Evolutionary conservation across 1,140 invertebrate genomes (phyloP).

Genomic region (Heliothis virescens): DNA sequence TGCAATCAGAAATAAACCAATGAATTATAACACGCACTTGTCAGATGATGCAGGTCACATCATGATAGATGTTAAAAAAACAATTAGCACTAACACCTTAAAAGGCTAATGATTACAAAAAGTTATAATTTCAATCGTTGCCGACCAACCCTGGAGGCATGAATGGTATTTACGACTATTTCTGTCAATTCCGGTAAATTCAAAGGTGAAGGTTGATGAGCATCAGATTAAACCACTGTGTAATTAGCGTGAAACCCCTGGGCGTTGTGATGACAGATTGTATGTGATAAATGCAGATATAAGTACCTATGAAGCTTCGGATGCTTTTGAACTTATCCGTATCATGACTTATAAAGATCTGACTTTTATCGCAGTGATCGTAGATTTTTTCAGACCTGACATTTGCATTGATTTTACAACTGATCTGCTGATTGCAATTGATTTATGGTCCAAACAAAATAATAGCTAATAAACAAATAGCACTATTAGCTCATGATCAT

Average conservation of each 20-base stretch:
- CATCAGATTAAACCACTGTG: background rate
- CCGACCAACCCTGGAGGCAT: constrained; percentile 6
- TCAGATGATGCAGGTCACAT: background rate
- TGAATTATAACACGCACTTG: too few species aligned
- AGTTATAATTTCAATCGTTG: constrained; percentile 1
- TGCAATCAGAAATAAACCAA: too few species aligned
- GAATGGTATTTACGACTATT: background rate
- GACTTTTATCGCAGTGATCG: too few species aligned
- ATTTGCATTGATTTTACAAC: too few species aligned
- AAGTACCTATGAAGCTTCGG: background rate
- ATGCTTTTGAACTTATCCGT: background rate
- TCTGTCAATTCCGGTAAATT: constrained; percentile 25
- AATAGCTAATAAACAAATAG: background rate
- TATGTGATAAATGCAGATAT: too few species aligned
- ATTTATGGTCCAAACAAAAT: too few species aligned
- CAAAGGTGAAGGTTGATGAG: constrained; percentile 28
- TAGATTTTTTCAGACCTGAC: too few species aligned
- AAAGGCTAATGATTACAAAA: constrained; percentile 3
- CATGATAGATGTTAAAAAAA: constrained; percentile 13
- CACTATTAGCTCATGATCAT: constrained; percentile 5
- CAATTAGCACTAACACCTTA: background rate
- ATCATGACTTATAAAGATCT: too few species aligned
- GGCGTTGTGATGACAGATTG: constrained; percentile 18
- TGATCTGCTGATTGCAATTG: too few species aligned
- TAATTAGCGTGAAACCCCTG: constrained; percentile 17